These are phyloP conservation scores for Lamellibrachia satsuma DNA, from an alignment of 2,888 invertebrate species.

Conservation along the genomic window DNA sequence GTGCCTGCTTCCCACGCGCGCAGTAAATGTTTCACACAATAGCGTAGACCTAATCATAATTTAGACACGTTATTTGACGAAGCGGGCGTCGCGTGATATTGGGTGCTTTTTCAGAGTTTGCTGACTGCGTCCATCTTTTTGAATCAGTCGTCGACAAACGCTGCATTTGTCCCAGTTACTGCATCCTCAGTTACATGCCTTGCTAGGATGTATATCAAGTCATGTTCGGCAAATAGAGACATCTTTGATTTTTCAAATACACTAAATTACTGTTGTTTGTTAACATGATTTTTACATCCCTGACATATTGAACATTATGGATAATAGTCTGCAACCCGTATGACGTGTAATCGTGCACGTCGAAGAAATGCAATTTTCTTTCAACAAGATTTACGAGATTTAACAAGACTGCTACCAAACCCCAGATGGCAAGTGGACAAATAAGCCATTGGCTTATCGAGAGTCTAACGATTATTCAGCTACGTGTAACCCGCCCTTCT, in stretches of 20 bases:
- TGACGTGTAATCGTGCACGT: too few relatives aligned
- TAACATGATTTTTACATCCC: too few relatives aligned
- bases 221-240: not conserved
- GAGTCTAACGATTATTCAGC: too few relatives aligned
- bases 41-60: not conserved
- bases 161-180: not conserved
- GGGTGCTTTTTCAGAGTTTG: not conserved
- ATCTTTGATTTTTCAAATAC: not conserved
- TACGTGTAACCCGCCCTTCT: too few relatives aligned
- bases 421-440: too few relatives aligned
- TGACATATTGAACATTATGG: too few relatives aligned
- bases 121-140: not conserved
- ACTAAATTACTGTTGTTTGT: not conserved
- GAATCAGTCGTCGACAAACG: not conserved
- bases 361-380: too few relatives aligned
- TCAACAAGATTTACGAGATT: too few relatives aligned
- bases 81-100: not conserved
- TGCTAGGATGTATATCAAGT: not conserved
- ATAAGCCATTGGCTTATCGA: too few relatives aligned
- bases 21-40: not conserved
- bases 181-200: not conserved
- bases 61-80: not conserved
- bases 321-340: too few relatives aligned
- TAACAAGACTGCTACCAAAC: too few relatives aligned
- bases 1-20: not conserved